These are phyloP conservation scores for Flabesymbios commensalis DNA, from an alignment of 2,888 invertebrate species.

Conservation along the genomic window DNA sequence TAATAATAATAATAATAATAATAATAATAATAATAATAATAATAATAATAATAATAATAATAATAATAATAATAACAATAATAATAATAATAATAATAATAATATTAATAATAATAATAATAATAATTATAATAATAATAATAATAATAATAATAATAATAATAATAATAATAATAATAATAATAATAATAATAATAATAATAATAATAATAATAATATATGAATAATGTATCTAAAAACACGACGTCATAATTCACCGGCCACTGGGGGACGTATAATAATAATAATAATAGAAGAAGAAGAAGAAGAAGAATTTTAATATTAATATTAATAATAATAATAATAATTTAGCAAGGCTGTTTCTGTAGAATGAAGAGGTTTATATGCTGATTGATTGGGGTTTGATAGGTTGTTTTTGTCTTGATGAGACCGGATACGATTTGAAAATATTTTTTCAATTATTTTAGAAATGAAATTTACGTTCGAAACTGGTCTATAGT, in stretches of 20 bases:
- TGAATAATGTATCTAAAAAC: background rate
- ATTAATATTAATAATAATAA: background rate
- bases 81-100: background rate
- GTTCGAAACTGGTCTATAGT: too few species aligned
- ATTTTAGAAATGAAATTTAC: too few species aligned
- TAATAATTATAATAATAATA: background rate
- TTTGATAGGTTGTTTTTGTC: too few species aligned
- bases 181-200: background rate
- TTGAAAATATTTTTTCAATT: too few species aligned
- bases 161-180: background rate
- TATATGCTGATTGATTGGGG: too few species aligned
- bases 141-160: background rate
- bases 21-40: too few species aligned
- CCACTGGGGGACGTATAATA: background rate
- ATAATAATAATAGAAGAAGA: background rate
- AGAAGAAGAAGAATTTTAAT: too few species aligned
- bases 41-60: background rate
- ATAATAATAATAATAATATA: constrained; percentile 1
- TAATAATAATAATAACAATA: background rate
- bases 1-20: too few species aligned
- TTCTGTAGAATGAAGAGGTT: background rate
- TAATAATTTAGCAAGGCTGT: background rate
- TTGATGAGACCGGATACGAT: too few species aligned
- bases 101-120: background rate
- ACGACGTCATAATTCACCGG: too few species aligned